Conservation (phyloP, 2,888 invertebrate genomes). For the Noctua pronuba region DNA sequence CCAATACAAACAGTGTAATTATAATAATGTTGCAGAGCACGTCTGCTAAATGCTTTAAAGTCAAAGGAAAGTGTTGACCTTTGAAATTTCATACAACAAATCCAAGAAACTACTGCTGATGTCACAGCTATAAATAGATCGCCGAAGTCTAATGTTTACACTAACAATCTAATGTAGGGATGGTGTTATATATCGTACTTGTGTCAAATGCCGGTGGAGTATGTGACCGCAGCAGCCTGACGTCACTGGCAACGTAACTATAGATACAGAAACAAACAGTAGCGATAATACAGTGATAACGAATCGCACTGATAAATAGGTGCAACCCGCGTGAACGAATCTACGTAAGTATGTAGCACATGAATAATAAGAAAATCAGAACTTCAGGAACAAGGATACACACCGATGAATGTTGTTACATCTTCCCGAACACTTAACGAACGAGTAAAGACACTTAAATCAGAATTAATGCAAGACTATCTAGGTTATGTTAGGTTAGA, state of each 20-base stretch:
- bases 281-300: conserved; percentile 85
- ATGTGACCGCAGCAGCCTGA: conserved; percentile 73
- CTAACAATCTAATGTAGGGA: conserved; percentile 82
- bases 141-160: conserved; percentile 82
- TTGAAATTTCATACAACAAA: conserved; percentile 78
- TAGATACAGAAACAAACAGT: conserved; percentile 87
- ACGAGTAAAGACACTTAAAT: conserved; percentile 30
- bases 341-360: conserved; percentile 52
- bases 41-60: conserved; percentile 40
- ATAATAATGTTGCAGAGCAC: conserved; percentile 11
- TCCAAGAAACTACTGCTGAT: conserved; percentile 81
- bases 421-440: conserved; percentile 19
- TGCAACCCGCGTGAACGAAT: conserved; percentile 76
- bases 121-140: conserved; percentile 85
- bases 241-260: conserved; percentile 82
- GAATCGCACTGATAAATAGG: conserved; percentile 83
- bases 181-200: conserved; percentile 70
- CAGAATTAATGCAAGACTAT: conserved; percentile 44
- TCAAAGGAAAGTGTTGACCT: conserved; percentile 72
- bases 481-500: conserved; percentile 66
- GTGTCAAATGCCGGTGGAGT: conserved; percentile 65
- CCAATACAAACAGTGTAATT: conserved; percentile 4
- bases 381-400: conserved; percentile 14
- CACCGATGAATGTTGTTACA: conserved; percentile 17
- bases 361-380: conserved; percentile 33